phyloP scores from a whole-genome alignment of 2,797 vertebrate species.

The Passerculus sandwichensis region DNA sequence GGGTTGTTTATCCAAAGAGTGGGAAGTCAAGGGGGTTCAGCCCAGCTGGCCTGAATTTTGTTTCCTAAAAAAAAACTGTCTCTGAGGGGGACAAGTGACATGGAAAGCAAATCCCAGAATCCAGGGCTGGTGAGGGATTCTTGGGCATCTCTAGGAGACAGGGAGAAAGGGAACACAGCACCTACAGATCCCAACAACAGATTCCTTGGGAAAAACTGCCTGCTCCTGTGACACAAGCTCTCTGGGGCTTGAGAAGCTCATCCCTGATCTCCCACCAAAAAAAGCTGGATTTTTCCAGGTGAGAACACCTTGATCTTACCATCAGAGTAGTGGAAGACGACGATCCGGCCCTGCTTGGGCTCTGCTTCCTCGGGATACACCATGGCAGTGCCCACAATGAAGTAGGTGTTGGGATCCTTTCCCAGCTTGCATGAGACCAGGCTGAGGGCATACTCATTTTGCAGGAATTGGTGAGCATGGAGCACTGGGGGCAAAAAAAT shows the following conservation, averaged over 20 bases:
- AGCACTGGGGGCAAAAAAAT: slow-evolving; percentile 79
- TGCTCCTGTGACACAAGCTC: background rate
- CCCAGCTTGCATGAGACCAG: slow-evolving; percentile 97
- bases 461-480: slow-evolving; percentile 97
- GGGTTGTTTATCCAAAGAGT: background rate
- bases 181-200: background rate
- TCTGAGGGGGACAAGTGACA: background rate
- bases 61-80: background rate
- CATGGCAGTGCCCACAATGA: slow-evolving; percentile 97
- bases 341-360: slow-evolving; percentile 97
- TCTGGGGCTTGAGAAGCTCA: background rate
- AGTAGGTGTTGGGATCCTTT: slow-evolving; percentile 94
- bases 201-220: background rate
- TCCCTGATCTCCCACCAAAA: background rate
- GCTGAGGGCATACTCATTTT: slow-evolving; percentile 95
- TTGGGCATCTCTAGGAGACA: background rate
- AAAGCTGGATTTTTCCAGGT: background rate
- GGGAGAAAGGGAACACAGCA: background rate
- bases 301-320: slow-evolving; percentile 75
- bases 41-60: background rate
- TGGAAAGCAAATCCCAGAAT: background rate
- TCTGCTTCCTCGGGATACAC: slow-evolving; percentile 98
- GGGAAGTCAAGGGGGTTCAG: background rate
- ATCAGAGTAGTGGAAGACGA: slow-evolving; percentile 97
- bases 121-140: background rate